These are phyloP conservation scores for Oreotrochilus melanogaster DNA, from an alignment of 2,113 vertebrate species.

Conservation along the genomic window DNA sequence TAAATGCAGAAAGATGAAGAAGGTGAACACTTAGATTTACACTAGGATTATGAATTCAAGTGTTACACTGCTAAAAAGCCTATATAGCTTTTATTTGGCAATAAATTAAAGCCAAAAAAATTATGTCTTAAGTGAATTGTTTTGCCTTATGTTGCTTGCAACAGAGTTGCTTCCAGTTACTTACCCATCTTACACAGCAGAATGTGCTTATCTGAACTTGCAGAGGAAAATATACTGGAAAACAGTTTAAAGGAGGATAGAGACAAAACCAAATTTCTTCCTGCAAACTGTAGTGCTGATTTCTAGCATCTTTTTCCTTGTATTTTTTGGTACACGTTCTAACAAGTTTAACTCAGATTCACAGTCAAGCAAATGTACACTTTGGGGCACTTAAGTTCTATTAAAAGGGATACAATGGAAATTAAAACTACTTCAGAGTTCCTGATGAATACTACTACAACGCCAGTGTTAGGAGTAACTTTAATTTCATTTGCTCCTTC, in stretches of 20 bases:
- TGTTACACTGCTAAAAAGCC: not conserved
- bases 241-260: not conserved
- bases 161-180: not conserved
- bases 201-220: not conserved
- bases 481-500: not conserved
- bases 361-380: not conserved
- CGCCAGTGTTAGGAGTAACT: not conserved
- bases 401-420: not conserved
- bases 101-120: not conserved
- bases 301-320: not conserved
- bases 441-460: not conserved
- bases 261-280: not conserved
- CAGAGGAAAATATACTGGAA: not conserved
- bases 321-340: not conserved
- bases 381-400: not conserved
- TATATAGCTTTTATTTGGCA: not conserved
- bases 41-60: not conserved
- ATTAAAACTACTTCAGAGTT: not conserved
- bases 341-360: not conserved
- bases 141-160: not conserved
- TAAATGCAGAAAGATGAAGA: not conserved
- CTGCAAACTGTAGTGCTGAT: not conserved
- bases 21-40: not conserved
- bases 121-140: not conserved
- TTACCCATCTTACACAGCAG: not conserved